Evolutionary conservation across 2,113 vertebrate species (phyloP).

Genomic region (Centropristis striata): DNA sequence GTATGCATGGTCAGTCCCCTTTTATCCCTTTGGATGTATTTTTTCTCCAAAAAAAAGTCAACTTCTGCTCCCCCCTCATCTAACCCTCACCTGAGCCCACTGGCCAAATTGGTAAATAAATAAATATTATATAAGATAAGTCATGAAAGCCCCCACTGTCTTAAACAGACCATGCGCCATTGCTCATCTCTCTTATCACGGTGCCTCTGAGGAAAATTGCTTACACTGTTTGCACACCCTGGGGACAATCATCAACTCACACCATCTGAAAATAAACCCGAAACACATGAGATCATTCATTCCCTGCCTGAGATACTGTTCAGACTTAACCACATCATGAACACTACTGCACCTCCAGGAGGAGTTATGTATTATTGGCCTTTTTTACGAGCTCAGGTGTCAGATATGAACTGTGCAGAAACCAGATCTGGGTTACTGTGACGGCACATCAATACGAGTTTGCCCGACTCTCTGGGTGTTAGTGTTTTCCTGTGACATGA

Average conservation of each 20-base stretch:
- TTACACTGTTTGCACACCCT: background rate
- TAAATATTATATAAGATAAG: conserved; percentile 11
- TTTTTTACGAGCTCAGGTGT: background rate
- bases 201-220: conserved; percentile 7
- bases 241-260: background rate
- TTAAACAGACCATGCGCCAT: background rate
- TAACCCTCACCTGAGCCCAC: background rate
- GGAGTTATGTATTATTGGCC: conserved; percentile 3
- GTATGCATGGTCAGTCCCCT: background rate
- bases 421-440: conserved; percentile 27
- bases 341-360: conserved; percentile 14
- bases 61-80: background rate
- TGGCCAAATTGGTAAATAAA: background rate
- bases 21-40: conserved; percentile 4
- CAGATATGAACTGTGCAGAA: conserved; percentile 38
- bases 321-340: conserved; percentile 19
- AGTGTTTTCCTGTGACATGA: conserved; percentile 69
- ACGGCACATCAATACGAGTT: conserved; percentile 59
- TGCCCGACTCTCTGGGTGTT: conserved; percentile 28
- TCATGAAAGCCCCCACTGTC: background rate
- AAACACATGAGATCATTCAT: conserved; percentile 22
- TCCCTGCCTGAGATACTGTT: background rate
- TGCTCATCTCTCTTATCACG: conserved; percentile 2
- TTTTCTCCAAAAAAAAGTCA: background rate
- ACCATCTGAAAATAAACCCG: conserved; percentile 27